Evolutionary conservation across 2,113 vertebrate genomes (phyloP).

Genomic region (Dendrocopos noguchii): DNA sequence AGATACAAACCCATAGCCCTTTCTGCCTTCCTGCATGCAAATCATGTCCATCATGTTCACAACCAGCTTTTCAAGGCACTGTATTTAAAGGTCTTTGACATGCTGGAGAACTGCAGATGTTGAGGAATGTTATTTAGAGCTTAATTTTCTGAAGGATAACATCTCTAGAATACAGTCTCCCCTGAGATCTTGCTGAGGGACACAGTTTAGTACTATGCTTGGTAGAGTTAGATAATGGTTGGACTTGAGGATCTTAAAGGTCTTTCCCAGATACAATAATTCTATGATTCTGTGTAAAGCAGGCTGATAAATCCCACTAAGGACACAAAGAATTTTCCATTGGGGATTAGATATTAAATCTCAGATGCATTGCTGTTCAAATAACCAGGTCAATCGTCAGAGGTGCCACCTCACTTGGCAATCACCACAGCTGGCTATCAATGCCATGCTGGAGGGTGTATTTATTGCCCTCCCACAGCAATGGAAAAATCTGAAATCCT

Average conservation of each 20-base stretch:
- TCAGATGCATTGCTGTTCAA: not conserved
- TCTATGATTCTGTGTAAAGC: not conserved
- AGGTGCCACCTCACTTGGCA: conserved; percentile 11
- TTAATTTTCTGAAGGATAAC: no score
- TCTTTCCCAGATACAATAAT: no score
- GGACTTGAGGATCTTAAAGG: no score
- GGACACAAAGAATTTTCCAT: conserved; percentile 9
- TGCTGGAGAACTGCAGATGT: no score
- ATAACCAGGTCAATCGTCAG: not conserved
- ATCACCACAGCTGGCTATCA: not conserved
- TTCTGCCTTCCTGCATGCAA: not conserved
- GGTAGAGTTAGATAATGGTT: no score
- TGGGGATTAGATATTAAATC: conserved; percentile 8
- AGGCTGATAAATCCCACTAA: not conserved
- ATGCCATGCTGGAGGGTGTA: not conserved
- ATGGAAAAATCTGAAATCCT: conserved; percentile 38
- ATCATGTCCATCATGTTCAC: not conserved
- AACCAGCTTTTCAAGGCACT: no score
- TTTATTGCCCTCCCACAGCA: not conserved
- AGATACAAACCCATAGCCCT: not conserved
- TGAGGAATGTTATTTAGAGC: no score
- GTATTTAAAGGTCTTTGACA: no score
- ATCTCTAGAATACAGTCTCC: no score
- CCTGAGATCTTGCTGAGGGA: no score
- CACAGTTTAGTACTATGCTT: no score